These are phyloP conservation scores for Thunnus albacares DNA, from an alignment of 2,797 vertebrate genomes.

Conservation along the genomic window DNA sequence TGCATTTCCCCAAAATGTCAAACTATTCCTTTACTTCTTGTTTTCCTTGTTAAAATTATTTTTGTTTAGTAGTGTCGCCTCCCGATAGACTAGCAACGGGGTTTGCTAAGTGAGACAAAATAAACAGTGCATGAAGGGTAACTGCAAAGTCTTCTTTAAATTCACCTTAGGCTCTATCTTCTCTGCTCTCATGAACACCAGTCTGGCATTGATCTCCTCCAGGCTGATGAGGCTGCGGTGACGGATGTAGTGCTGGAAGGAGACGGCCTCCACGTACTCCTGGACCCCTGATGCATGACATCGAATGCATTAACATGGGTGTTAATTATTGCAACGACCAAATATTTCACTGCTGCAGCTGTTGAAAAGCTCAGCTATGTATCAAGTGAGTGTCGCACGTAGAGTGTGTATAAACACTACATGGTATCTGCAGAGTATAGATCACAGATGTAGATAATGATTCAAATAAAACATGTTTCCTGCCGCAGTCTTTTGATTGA, in stretches of 20 bases:
- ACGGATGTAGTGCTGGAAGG: conserved; percentile 96
- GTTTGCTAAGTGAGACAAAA: neutral
- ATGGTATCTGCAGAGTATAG: conserved; percentile 55
- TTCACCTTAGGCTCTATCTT: conserved; percentile 46
- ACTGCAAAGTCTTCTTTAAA: neutral
- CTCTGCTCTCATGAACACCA: conserved; percentile 89
- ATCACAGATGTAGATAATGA: conserved; percentile 67
- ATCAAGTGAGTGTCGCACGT: conserved; percentile 22
- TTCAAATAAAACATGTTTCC: conserved; percentile 73
- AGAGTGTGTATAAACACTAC: conserved; percentile 51
- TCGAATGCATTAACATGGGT: neutral
- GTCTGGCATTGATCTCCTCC: conserved; percentile 94
- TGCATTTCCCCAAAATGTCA: neutral
- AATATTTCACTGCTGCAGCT: conserved; percentile 11
- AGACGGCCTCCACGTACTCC: conserved; percentile 97
- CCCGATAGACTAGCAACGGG: neutral
- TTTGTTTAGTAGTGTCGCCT: neutral
- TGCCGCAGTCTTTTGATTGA: conserved; percentile 57
- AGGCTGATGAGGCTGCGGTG: conserved; percentile 94
- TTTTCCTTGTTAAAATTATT: neutral
- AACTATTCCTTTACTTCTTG: neutral
- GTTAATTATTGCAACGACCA: neutral
- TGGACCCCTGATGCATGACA: conserved; percentile 90
- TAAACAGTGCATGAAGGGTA: too few relatives aligned
- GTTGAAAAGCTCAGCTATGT: conserved; percentile 12